Base-by-base conservation (phyloP, 2,888 invertebrate species). In the Auanema freiburgensis region DNA sequence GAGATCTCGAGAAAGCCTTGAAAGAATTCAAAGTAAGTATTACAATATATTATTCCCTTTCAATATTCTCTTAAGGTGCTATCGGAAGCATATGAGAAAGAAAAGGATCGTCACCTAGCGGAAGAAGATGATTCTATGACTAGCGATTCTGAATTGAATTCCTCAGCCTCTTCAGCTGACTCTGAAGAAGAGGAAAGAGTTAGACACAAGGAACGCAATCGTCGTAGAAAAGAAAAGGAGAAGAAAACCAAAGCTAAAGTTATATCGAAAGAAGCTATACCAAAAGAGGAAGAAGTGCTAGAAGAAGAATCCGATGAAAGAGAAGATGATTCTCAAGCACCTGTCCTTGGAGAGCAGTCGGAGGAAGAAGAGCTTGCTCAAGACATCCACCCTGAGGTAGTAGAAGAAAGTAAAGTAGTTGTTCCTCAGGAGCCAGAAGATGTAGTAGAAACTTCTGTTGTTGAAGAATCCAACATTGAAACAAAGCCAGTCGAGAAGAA, bases 1-100 rank as follows among this genome's bases (percentile, higher is more conserved):
- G 67, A 23, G 77, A 77, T 42, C 54, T 77, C 44, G 77, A 77
- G 60, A 59, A 56, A 49, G 77, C 77, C n/a, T 59, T 78, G n/a
- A 63, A 63, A 16, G 72, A 78, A 40, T 78, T 78, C 63, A 73
- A 78, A 63, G 67, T 54, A 50, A 54, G 46, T 10, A 23, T 52
- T 10, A 52, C 10, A 46, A 5, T 46, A 3, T 5, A 6, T 10
- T 10, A 12, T 52, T 5, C 21, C 52, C 10, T n/a, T 18, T 4
- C 6, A 23, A 4, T 52, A 8, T 18, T 21, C 23, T n/a, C 4
- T 52, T n/a, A 25, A 62, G 63, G 58, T 53, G 10, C 49, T 63
- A 44, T 63, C 63, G 24, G 57, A 50, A 8, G 63, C 51, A n/a
- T 62, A 62, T 21, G 57, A 63, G n/a, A 50, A 53, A 12, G 63